Conservation (phyloP, 2,797 vertebrate species). For the Rhinogobio ventralis region DNA sequence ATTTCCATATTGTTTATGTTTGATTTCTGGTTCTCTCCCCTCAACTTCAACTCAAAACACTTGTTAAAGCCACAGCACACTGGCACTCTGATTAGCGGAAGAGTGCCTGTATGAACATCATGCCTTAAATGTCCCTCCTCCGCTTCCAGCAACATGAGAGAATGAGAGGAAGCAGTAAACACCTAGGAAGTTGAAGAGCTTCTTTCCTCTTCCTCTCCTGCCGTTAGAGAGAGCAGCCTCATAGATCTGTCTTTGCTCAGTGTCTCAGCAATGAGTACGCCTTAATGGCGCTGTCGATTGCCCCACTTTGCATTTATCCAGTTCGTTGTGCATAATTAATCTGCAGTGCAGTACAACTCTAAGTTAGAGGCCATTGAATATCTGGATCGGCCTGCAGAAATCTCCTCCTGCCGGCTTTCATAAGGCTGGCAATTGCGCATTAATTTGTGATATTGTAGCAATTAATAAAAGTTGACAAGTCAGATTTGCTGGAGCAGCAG, state of each 20-base stretch:
- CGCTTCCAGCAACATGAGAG: constrained; percentile 11
- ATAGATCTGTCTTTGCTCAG: constrained; percentile 10
- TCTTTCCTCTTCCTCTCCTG: constrained; percentile 17
- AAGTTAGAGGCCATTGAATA: background rate
- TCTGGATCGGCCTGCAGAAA: constrained; percentile 39
- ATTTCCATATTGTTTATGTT: background rate
- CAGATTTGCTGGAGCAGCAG: constrained; percentile 25
- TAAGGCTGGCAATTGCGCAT: background rate
- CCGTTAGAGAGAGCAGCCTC: constrained; percentile 6
- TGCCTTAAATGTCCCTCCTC: constrained; percentile 5
- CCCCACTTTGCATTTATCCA: constrained; percentile 26
- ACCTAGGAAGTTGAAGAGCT: constrained; percentile 25
- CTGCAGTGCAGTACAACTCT: constrained; percentile 11
- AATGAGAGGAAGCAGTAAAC: constrained; percentile 16
- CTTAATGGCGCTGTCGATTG: constrained; percentile 14
- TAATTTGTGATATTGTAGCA: constrained; percentile 25
- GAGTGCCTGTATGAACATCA: background rate
- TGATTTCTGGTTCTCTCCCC: constrained; percentile 1
- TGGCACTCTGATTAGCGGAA: constrained; percentile 5
- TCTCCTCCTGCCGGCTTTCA: constrained; percentile 19
- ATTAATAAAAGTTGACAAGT: constrained; percentile 41
- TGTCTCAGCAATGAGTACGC: background rate
- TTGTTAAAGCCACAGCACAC: background rate
- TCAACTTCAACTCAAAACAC: constrained; percentile 6
- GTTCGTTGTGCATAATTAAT: constrained; percentile 27